phyloP scores from a whole-genome alignment of 2,797 vertebrate genomes.

The Phoeniculus purpureus region DNA sequence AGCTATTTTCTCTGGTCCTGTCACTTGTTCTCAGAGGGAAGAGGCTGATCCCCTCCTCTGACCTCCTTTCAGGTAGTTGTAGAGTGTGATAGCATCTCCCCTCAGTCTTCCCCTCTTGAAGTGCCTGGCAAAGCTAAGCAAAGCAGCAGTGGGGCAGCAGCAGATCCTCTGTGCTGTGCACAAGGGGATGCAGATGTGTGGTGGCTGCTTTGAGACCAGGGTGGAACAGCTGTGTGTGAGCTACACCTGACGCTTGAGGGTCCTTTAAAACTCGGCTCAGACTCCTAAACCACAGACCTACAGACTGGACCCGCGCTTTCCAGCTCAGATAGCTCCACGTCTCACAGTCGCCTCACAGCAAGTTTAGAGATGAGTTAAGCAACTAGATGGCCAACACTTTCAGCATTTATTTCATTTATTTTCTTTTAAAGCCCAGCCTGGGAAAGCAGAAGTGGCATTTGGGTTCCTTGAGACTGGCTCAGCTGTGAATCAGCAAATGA shows the following conservation, averaged over 20 bases:
- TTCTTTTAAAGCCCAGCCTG: neutral
- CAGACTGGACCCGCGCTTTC: neutral
- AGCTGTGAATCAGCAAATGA: constrained; percentile 62
- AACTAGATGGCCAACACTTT: neutral
- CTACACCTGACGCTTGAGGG: neutral
- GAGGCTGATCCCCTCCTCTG: no score
- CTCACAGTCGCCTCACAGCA: neutral
- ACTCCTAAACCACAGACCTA: neutral
- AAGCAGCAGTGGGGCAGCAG: neutral
- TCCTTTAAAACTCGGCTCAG: neutral
- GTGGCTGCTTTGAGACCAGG: neutral
- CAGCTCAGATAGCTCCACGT: neutral
- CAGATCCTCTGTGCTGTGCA: neutral
- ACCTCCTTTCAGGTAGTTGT: no score
- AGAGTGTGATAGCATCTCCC: no score
- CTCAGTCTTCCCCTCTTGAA: neutral
- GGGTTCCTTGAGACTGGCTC: neutral
- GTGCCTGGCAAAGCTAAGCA: neutral
- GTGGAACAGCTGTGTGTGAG: neutral
- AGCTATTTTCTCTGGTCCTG: no score
- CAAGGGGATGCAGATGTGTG: neutral
- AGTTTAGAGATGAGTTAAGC: neutral
- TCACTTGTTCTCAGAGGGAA: no score
- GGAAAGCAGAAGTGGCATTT: constrained; percentile 44
- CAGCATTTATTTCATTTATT: neutral